Evolutionary conservation across 2,888 invertebrate genomes (phyloP), one percentile per base, ranked within the genome.

Genomic region (Macaria liturata): DNA sequence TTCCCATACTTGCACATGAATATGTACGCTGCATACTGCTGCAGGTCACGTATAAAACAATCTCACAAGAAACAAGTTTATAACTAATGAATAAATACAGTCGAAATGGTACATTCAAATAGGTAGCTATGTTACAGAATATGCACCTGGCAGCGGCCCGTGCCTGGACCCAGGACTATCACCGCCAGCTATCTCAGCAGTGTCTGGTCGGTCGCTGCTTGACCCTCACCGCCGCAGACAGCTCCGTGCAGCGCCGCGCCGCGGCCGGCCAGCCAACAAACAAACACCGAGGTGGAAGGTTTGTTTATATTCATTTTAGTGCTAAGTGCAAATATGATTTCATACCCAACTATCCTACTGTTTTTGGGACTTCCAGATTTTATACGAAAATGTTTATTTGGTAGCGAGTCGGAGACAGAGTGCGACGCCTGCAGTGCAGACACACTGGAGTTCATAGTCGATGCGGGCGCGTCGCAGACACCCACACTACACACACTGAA

Each of bases 1-100:
- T 83, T 83, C 78, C 78, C 81, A 80, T 81, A 81, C 75, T 80
- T 81, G 81, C 79, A 83, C 80, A 83, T 81, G 80, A 64, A 63
- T 64, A 55, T 81, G 84, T 86, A 85, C 81, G 74, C 75, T 78
- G 70, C 66, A 71, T 68, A 70, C 42, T 8, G 8, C 5, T 5
- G 8, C 8, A 70, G 74, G 49, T 72, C 49, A 67, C 9, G 47
- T 51, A 59, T 49, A 58, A 58, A 52, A 53, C 45, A 53, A 53
- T 56, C 51, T 51, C 44, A 53, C 40, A 52, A 52, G 52, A 57
- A 57, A 45, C 53, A 67, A 64, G 66, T 69, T 66, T 66, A 65
- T 40, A 48, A 57, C 40, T 58, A 71, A 69, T 54, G 55, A 70
- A 74, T 69, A 71, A 74, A 72, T 69, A 75, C 66, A 70, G 71